phyloP scores from a whole-genome alignment of 1,140 invertebrate genomes.

The Pachypsylla venusta region DNA sequence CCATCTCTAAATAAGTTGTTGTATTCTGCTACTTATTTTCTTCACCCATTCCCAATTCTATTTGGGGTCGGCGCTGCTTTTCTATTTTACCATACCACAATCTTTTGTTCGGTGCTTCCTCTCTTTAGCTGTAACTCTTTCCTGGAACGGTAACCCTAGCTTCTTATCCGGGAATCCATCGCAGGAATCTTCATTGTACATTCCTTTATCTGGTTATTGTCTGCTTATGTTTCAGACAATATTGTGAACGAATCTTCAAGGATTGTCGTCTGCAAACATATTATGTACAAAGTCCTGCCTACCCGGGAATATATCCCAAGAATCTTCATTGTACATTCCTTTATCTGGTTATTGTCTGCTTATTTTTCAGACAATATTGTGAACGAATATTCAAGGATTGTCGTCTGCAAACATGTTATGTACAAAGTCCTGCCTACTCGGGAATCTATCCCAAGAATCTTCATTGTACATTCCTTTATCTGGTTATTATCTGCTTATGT shows the following conservation, averaged over 20 bases:
- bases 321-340: slow-evolving; percentile 80
- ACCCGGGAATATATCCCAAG: slow-evolving; percentile 78
- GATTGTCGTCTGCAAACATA: slow-evolving; percentile 77
- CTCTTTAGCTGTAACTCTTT: too few species aligned
- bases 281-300: slow-evolving; percentile 82
- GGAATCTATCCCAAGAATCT: slow-evolving; percentile 78
- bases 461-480: slow-evolving; percentile 78
- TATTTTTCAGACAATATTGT: slow-evolving; percentile 58
- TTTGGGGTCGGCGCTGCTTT: too few species aligned
- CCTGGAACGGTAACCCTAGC: too few species aligned
- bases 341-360: too few species aligned
- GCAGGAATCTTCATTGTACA: slow-evolving; percentile 74
- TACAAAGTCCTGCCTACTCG: slow-evolving; percentile 81
- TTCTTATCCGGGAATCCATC: slow-evolving; percentile 81
- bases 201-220: too few species aligned
- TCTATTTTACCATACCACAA: too few species aligned
- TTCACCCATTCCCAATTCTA: too few species aligned
- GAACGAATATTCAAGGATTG: slow-evolving; percentile 72
- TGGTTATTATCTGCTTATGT: too few species aligned
- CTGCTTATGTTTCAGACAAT: slow-evolving; percentile 48
- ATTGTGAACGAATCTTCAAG: slow-evolving; percentile 69
- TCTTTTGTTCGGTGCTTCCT: too few species aligned
- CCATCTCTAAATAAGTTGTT: too few species aligned
- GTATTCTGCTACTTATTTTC: too few species aligned
- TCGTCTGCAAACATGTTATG: slow-evolving; percentile 75